These are phyloP conservation scores for Berghia stephanieae DNA, from an alignment of 1,140 invertebrate genomes.

Conservation along the genomic window DNA sequence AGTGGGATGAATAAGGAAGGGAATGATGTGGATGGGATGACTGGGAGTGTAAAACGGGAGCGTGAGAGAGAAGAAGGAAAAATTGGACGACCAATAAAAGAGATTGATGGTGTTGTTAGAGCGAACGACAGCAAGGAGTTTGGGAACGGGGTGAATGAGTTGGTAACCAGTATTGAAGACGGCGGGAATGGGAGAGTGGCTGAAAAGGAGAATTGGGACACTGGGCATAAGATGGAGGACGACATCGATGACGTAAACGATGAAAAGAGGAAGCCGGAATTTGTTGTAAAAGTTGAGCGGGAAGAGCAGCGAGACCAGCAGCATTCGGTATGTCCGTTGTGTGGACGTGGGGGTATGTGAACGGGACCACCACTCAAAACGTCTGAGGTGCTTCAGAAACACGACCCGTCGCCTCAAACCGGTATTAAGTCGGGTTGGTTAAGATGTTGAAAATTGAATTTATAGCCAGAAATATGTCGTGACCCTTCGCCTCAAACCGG, in stretches of 20 bases:
- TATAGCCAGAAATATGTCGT: too few relatives aligned
- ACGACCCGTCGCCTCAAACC: background rate
- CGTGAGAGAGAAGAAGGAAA: background rate
- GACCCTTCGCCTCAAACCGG: too few relatives aligned
- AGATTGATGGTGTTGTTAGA: background rate
- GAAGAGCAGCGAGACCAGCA: background rate
- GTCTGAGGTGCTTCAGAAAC: background rate
- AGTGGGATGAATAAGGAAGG: background rate
- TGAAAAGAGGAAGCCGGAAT: background rate
- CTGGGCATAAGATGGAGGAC: background rate
- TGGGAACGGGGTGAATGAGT: background rate
- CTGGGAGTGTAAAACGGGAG: background rate
- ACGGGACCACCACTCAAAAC: background rate
- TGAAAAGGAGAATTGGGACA: slow-evolving; percentile 24
- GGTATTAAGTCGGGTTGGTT: too few relatives aligned
- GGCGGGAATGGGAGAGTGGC: slow-evolving; percentile 34
- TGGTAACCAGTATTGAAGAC: background rate
- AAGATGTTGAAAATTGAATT: too few relatives aligned
- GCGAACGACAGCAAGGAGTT: slow-evolving; percentile 13
- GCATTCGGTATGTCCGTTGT: background rate
- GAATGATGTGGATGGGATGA: background rate
- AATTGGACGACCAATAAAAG: background rate
- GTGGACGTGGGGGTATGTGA: background rate
- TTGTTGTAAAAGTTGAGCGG: background rate
- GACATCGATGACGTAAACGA: background rate